A percentile compares a stretch with the other conserved stretches of the same genome.
Conservation (phyloP, 2,797 vertebrate species). For the Sebastes kiyomatsui region DNA sequence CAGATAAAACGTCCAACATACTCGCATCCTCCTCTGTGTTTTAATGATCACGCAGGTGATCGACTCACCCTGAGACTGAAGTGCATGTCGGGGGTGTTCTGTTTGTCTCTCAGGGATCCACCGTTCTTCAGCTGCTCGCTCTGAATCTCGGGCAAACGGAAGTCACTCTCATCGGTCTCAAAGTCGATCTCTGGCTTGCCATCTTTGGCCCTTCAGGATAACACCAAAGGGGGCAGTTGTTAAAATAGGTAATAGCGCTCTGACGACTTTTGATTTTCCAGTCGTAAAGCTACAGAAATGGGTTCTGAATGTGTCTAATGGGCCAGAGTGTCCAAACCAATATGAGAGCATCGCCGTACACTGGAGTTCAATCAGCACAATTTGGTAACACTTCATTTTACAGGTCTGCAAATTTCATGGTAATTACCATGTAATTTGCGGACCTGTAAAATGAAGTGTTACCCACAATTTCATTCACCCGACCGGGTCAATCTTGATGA, state of each 20-base stretch:
- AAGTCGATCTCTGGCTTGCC: conserved; percentile 88
- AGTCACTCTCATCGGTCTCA: conserved; percentile 79
- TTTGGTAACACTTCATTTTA: background rate
- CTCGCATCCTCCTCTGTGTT: background rate
- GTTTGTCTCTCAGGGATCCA: conserved; percentile 64
- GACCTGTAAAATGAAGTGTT: too few relatives aligned
- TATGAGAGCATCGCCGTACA: too few relatives aligned
- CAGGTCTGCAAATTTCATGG: accelerated
- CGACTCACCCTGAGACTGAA: conserved; percentile 87
- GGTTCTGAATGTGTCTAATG: background rate
- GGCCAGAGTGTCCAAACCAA: background rate
- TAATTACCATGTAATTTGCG: too few relatives aligned
- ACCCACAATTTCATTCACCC: background rate
- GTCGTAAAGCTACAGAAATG: background rate
- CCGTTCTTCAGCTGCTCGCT: conserved; percentile 71
- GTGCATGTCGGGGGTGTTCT: conserved; percentile 82
- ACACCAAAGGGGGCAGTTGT: background rate
- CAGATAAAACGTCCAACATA: background rate
- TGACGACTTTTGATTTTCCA: background rate
- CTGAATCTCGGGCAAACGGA: conserved; percentile 82
- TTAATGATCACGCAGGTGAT: background rate
- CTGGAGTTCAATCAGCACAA: background rate
- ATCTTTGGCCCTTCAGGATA: conserved; percentile 82
- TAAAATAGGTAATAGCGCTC: background rate
- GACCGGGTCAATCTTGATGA: background rate